A percentile compares a stretch with the other conserved stretches of the same genome.
These are phyloP conservation scores for Aquatica leii DNA, from an alignment of 2,888 invertebrate genomes.

Conservation along the genomic window DNA sequence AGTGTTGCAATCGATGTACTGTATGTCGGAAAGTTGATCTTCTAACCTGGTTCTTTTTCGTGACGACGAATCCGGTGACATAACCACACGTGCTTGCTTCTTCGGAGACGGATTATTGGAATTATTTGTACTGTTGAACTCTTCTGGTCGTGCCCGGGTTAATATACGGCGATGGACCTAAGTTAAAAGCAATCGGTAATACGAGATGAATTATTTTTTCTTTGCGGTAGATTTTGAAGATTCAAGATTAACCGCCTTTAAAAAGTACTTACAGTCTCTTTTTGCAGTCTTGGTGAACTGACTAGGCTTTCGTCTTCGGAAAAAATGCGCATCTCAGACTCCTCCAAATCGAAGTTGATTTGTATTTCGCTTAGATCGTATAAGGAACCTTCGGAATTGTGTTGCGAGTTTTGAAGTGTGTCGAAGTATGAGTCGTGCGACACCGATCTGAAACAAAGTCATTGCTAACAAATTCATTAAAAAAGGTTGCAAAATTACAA, in stretches of 20 bases:
- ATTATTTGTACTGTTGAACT: slow-evolving; percentile 64
- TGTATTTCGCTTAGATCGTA: slow-evolving; percentile 85
- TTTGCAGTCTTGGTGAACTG: slow-evolving; percentile 65
- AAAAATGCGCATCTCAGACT: slow-evolving; percentile 86
- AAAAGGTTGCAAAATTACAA: background rate
- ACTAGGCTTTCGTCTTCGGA: slow-evolving; percentile 84
- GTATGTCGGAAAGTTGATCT: slow-evolving; percentile 79
- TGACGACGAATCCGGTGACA: slow-evolving; percentile 63
- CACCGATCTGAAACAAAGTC: slow-evolving; percentile 73
- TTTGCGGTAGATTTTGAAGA: too few species aligned
- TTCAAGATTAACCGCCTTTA: too few species aligned
- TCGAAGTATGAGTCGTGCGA: slow-evolving; percentile 96
- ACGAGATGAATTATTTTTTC: slow-evolving; percentile 43
- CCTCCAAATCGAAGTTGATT: slow-evolving; percentile 83
- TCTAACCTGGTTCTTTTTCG: slow-evolving; percentile 76
- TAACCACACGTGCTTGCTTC: slow-evolving; percentile 66
- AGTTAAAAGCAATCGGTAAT: slow-evolving; percentile 5
- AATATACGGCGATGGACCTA: slow-evolving; percentile 62
- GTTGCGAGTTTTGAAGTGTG: slow-evolving; percentile 68
- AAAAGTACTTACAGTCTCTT: slow-evolving; percentile 53
- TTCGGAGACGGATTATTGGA: slow-evolving; percentile 69
- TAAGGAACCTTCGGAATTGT: slow-evolving; percentile 60
- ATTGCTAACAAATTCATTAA: slow-evolving; percentile 7
- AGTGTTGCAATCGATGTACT: slow-evolving; percentile 83
- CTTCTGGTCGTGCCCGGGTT: slow-evolving; percentile 65